Conservation (phyloP, 1,140 invertebrate genomes). For the Calephelis virginiensis region DNA sequence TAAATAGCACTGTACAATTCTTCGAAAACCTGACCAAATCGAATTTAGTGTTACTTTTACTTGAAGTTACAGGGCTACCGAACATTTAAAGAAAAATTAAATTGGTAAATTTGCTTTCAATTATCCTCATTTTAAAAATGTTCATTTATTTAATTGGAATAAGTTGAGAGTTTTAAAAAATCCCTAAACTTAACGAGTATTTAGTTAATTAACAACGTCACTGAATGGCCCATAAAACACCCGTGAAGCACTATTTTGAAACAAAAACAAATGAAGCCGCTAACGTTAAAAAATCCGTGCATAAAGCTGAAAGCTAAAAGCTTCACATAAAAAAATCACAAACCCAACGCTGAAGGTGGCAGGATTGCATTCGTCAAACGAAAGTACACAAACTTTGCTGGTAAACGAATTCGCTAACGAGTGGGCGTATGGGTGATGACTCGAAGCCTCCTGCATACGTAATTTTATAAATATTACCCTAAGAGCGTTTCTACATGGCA, state of each 20-base stretch:
- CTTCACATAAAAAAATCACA: slow-evolving; percentile 20
- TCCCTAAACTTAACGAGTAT: no score
- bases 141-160: no score
- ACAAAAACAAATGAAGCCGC: neutral
- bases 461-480: slow-evolving; percentile 12
- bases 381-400: slow-evolving; percentile 53
- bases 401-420: slow-evolving; percentile 63
- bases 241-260: neutral
- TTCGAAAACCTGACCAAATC: no score
- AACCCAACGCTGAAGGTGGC: slow-evolving; percentile 7
- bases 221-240: neutral
- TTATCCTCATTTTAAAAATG: no score
- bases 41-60: no score
- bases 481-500: neutral
- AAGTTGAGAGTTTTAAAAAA: no score
- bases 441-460: slow-evolving; percentile 15
- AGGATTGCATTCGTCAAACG: slow-evolving; percentile 43
- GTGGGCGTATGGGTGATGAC: slow-evolving; percentile 39
- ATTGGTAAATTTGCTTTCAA: no score
- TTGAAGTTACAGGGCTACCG: no score
- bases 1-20: no score
- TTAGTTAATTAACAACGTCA: no score
- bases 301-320: slow-evolving; percentile 13
- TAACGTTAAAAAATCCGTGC: neutral
- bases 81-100: no score